Conservation (phyloP, 1,140 invertebrate genomes). For the Solenopsis fugax region DNA sequence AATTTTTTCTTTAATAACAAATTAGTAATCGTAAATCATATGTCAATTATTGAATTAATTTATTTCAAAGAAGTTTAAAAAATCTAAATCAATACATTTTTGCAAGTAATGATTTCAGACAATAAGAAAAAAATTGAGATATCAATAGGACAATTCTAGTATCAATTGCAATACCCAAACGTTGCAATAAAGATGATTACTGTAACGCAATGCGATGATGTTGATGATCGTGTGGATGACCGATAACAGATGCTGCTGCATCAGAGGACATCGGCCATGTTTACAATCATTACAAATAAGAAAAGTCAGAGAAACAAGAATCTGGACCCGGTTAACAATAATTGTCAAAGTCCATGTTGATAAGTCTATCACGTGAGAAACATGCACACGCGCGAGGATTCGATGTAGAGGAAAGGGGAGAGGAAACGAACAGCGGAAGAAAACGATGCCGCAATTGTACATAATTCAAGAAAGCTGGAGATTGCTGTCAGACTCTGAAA, state of each 20-base stretch:
- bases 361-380: slow-evolving; percentile 22
- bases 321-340: slow-evolving; percentile 15
- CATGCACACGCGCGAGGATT: not conserved
- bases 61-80: not conserved
- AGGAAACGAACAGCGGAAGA: not conserved
- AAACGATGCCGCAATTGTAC: not conserved
- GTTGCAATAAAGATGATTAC: not conserved
- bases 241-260: slow-evolving; percentile 20
- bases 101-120: not conserved
- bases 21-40: not conserved
- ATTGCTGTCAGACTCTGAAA: slow-evolving; percentile 5
- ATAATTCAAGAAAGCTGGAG: slow-evolving; percentile 16
- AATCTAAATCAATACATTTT: not conserved
- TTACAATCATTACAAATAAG: slow-evolving; percentile 5
- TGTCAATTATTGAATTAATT: not conserved
- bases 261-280: not conserved
- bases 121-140: not conserved
- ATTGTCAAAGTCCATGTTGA: slow-evolving; percentile 65
- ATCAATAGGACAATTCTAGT: not conserved
- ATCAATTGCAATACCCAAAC: not conserved
- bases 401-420: not conserved
- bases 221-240: slow-evolving; percentile 10
- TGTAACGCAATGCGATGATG: not conserved
- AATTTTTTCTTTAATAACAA: too few relatives aligned
- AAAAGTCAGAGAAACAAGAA: not conserved